Conservation (phyloP, 2,888 invertebrate species). For the Opisthograptis luteolata region DNA sequence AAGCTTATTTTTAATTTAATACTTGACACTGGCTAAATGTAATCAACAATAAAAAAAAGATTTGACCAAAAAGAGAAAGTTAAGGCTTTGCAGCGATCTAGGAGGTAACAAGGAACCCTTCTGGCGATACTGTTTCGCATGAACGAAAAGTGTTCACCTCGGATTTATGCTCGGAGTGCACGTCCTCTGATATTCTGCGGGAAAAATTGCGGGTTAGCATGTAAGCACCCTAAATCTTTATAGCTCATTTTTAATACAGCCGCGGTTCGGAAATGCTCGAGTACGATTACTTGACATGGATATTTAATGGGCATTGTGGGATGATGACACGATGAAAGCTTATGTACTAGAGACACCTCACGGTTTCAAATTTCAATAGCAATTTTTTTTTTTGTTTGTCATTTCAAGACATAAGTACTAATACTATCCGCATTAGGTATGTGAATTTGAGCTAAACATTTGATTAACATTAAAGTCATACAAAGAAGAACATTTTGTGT, state of each 20-base stretch:
- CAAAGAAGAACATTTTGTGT: too few relatives aligned
- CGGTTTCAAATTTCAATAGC: too few relatives aligned
- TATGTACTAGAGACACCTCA: neutral
- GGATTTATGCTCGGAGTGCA: slow-evolving; percentile 35
- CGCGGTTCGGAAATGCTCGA: slow-evolving; percentile 14
- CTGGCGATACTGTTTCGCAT: slow-evolving; percentile 9
- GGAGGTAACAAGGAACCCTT: slow-evolving; percentile 4
- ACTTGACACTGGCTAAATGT: too few relatives aligned
- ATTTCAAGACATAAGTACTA: too few relatives aligned
- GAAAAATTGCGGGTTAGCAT: slow-evolving; percentile 36
- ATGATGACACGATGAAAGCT: neutral
- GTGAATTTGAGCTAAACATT: too few relatives aligned
- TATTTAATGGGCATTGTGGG: neutral
- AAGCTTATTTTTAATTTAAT: too few relatives aligned
- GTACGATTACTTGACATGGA: slow-evolving; percentile 1
- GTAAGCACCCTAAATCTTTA: slow-evolving; percentile 30
- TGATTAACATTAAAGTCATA: too few relatives aligned
- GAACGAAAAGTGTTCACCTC: slow-evolving; percentile 21
- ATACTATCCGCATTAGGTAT: too few relatives aligned
- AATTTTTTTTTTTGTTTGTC: too few relatives aligned
- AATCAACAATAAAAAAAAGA: too few relatives aligned
- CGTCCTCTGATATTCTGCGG: slow-evolving; percentile 36
- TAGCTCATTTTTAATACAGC: slow-evolving; percentile 29
- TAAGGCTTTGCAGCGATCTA: too few relatives aligned
- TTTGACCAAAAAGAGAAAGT: too few relatives aligned